These are phyloP conservation scores for Hippocampus comes DNA, from an alignment of 2,113 vertebrate genomes.

Conservation along the genomic window DNA sequence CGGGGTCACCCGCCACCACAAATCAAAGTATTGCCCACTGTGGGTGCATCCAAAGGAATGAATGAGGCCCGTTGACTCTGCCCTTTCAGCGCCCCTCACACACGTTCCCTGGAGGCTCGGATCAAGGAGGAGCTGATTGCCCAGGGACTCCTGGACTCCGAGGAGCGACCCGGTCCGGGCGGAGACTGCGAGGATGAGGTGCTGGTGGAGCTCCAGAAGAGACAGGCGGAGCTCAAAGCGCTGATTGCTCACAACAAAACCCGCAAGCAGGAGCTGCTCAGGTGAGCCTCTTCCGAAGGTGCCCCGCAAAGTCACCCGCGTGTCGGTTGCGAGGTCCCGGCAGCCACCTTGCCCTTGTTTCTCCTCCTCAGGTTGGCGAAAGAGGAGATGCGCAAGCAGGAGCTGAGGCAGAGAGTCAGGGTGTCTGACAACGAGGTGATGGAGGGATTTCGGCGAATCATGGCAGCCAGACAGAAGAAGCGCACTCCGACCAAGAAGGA, in stretches of 20 bases:
- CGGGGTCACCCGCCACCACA: too few species aligned
- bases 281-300: slow-evolving; percentile 67
- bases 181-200: slow-evolving; percentile 95
- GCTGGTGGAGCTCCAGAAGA: slow-evolving; percentile 89
- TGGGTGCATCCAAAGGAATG: neutral
- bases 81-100: slow-evolving; percentile 86
- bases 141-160: slow-evolving; percentile 91
- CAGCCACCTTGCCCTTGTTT: neutral
- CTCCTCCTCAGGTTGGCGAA: slow-evolving; percentile 79
- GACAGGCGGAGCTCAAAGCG: slow-evolving; percentile 93
- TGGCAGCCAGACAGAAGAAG: slow-evolving; percentile 97
- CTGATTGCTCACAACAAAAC: slow-evolving; percentile 87
- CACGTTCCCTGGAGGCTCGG: slow-evolving; percentile 90
- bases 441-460: slow-evolving; percentile 98
- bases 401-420: slow-evolving; percentile 90
- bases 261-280: slow-evolving; percentile 91
- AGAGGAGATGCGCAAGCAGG: slow-evolving; percentile 93
- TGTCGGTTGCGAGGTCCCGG: neutral
- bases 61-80: neutral
- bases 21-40: neutral
- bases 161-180: slow-evolving; percentile 83
- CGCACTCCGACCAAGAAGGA: slow-evolving; percentile 97
- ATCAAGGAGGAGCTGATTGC: slow-evolving; percentile 97
- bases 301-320: too few species aligned
- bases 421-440: slow-evolving; percentile 97